Evolutionary conservation across 2,888 invertebrate species (phyloP), one percentile per base, ranked within the genome.

Genomic region (Trachelus troglodyta): DNA sequence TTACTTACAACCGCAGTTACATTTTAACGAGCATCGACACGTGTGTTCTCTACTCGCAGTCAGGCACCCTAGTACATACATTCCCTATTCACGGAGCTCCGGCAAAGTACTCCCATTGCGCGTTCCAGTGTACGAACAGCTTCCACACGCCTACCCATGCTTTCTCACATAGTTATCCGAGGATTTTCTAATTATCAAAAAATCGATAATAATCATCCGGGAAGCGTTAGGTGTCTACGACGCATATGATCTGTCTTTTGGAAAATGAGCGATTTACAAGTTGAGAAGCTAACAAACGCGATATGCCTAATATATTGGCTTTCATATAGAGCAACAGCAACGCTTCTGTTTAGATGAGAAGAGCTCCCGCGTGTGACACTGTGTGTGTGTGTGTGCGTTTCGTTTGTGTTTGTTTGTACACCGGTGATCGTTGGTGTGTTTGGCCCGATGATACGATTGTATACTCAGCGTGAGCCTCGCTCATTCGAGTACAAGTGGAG

Each of bases 371-470:
- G 23, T 40, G 23, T 15, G 11, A 34, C 34, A 34, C 34, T 11
- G 1, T 11, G 34, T 1, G 12, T 12, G 35, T 3, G 1, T 3
- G 34, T 34, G 34, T 34, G 34, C 34, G 1, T 34, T 34, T 34
- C 11, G 37, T 37, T 12, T 78, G 79, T 81, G 83, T 85, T 86
- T 85, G 84, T 78, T 82, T 83, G 83, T 83, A 77, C 84, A 80
- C 80, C 79, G 79, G 81, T 82, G 85, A 85, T 85, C 84, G 87
- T 86, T 85, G 85, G 85, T 81, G 84, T 87, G 85, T 87, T 87
- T 87, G 83, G 82, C 75, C 78, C 82, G 83, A 85, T 86, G 85
- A 87, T 87, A 86, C 85, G 85, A 85, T 86, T 86, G 87, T 86
- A 81, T 85, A 83, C 83, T 84, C 81, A 84, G 79, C 77, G 79